Evolutionary conservation across 2,113 vertebrate species (phyloP), one percentile per base, ranked within the genome.

Genomic region (Lamprologus sp.): DNA sequence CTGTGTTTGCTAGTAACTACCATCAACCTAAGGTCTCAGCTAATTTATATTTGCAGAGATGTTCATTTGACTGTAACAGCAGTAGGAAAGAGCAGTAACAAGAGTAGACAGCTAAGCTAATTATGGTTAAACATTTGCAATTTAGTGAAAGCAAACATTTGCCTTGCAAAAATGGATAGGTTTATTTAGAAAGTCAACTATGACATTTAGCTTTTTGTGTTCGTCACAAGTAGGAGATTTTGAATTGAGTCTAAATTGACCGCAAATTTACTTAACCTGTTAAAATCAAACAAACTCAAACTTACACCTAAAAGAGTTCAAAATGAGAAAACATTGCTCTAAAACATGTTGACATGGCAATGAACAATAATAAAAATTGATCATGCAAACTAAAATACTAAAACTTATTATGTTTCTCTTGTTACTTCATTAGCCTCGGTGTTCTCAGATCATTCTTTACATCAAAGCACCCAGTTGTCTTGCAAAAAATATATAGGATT

Each of bases 121-220:
- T 56, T 56, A 26, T 14, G 21, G 12, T 7, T 56, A 56, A 26
- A 56, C 21, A 56, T 56, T 8, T 56, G 21, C 0, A 56, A 2
- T 56, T 56, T 56, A 56, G 12, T 55, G 12, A 55, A 55, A 26
- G 12, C 2, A 55, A 55, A 55, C 0, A 55, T 55, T 55, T 0
- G 0, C 2, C 0, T 55, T 55, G 21, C 54, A 7, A 55, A 55
- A 0, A 26, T 26, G 21, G 54, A 55, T 14, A 7, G 4, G 54
- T 55, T 26, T 55, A 55, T 26, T 56, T 0, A 56, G 2, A 55
- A 26, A 55, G 21, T 55, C 54, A 55, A 12, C 7, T 55, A 14
- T 55, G 0, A 55, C 54, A 55, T 55, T 55, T 3, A 55, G 54
- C n/a, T 21, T 53, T 54, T 12, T 54, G 51, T 55, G 54, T 55